Evolutionary conservation across 2,888 invertebrate species (phyloP).

Genomic region (Steromphala cineraria): DNA sequence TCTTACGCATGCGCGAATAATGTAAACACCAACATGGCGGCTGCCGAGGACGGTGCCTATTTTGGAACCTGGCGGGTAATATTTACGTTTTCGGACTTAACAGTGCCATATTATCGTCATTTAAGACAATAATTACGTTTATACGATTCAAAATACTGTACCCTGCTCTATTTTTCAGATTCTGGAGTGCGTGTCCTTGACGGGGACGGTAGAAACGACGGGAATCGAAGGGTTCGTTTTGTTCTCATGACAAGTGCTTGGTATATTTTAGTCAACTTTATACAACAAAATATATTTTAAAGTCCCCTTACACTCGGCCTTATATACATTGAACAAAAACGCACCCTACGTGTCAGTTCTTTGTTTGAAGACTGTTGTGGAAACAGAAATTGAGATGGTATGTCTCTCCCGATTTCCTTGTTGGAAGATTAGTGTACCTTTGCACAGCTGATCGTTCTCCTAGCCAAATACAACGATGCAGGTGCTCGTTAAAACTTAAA

Average conservation of each 20-base stretch:
- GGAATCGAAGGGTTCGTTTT: constrained; percentile 78
- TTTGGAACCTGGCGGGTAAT: constrained; percentile 71
- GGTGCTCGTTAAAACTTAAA: too few relatives aligned
- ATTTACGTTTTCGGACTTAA: background rate
- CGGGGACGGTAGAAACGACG: constrained; percentile 76
- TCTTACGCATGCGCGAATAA: constrained; percentile 51
- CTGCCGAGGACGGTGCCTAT: constrained; percentile 60
- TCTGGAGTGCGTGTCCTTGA: constrained; percentile 76
- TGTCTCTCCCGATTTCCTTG: background rate
- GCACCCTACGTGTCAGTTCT: background rate
- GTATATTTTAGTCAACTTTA: constrained; percentile 17
- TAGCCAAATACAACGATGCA: too few relatives aligned
- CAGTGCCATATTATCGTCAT: background rate
- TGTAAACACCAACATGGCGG: constrained; percentile 51
- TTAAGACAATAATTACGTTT: too few relatives aligned
- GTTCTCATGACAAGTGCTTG: background rate
- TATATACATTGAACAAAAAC: too few relatives aligned
- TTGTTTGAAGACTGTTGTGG: too few relatives aligned
- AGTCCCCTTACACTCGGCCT: too few relatives aligned
- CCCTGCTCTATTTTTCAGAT: constrained; percentile 75
- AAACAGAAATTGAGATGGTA: background rate
- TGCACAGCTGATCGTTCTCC: too few relatives aligned
- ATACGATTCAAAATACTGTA: constrained; percentile 64
- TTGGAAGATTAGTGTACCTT: background rate
- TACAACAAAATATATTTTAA: background rate